Conservation (phyloP, 2,888 invertebrate species). For the Disparrhopalites patrizii region DNA sequence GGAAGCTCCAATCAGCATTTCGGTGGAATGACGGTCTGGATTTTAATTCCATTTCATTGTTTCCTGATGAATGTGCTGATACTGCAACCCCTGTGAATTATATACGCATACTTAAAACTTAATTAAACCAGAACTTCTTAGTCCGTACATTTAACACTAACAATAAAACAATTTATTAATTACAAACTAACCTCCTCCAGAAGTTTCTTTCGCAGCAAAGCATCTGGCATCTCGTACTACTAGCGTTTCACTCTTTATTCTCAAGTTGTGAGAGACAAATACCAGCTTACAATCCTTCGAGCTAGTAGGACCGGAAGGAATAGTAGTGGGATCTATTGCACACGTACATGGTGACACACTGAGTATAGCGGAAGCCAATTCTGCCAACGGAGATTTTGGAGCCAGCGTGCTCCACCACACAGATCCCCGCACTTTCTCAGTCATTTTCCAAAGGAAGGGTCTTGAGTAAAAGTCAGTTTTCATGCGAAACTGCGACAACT, state of each 20-base stretch:
- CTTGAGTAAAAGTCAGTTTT: constrained; percentile 12
- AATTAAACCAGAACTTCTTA: no score
- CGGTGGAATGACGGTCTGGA: no score
- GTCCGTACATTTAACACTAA: no score
- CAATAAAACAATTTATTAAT: no score
- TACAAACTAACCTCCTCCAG: no score
- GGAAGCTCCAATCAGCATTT: no score
- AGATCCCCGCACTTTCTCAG: constrained; percentile 9
- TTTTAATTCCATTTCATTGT: no score
- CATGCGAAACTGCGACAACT: constrained; percentile 10
- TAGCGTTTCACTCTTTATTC: neutral
- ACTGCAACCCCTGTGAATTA: no score
- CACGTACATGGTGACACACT: constrained; percentile 3
- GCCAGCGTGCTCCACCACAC: constrained; percentile 20
- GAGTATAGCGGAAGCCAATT: constrained; percentile 11
- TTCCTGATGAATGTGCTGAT: no score
- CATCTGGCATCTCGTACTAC: neutral
- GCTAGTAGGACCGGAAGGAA: neutral
- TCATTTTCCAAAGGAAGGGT: constrained; percentile 21
- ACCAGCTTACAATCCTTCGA: constrained; percentile 7
- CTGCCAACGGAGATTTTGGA: constrained; percentile 12
- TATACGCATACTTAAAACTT: no score
- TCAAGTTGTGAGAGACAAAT: constrained; percentile 10
- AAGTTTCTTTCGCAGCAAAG: no score
- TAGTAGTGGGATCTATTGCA: neutral